Conservation (phyloP, 2,797 vertebrate genomes). For the Enteromius trimaculatus region DNA sequence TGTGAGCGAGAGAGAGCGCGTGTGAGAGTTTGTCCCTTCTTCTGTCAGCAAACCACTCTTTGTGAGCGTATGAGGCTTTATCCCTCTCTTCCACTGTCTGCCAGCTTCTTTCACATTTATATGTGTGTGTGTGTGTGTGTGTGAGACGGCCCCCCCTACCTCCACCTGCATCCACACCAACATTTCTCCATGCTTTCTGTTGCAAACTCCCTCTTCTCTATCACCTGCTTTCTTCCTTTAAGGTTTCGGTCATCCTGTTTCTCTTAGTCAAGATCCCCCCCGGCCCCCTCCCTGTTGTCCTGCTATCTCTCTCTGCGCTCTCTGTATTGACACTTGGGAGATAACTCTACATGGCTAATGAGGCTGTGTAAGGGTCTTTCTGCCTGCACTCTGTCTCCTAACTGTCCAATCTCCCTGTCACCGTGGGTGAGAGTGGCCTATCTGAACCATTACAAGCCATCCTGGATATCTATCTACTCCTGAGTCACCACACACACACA, state of each 20-base stretch:
- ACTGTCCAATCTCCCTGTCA: slow-evolving; percentile 71
- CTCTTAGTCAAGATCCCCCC: slow-evolving; percentile 9
- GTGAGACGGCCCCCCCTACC: background rate
- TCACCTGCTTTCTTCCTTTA: slow-evolving; percentile 34
- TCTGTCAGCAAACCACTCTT: slow-evolving; percentile 47
- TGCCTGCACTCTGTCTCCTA: slow-evolving; percentile 79
- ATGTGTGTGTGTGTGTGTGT: slow-evolving; percentile 20
- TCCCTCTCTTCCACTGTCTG: slow-evolving; percentile 49
- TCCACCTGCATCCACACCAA: slow-evolving; percentile 35
- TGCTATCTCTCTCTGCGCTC: slow-evolving; percentile 82
- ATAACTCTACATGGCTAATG: slow-evolving; percentile 90
- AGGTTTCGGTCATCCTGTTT: slow-evolving; percentile 28
- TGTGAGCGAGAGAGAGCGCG: background rate
- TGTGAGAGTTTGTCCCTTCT: slow-evolving; percentile 26
- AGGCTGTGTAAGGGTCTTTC: slow-evolving; percentile 76
- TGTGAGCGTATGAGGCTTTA: slow-evolving; percentile 37
- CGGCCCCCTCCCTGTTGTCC: slow-evolving; percentile 59
- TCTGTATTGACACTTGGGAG: slow-evolving; percentile 90
- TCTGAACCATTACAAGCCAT: slow-evolving; percentile 59
- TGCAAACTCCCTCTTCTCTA: slow-evolving; percentile 52
- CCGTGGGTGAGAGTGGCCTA: slow-evolving; percentile 55
- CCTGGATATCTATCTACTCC: slow-evolving; percentile 46
- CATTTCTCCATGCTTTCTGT: slow-evolving; percentile 22
- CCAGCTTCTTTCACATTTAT: slow-evolving; percentile 66
- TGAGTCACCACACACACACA: slow-evolving; percentile 37